Evolutionary conservation across 2,113 vertebrate genomes (phyloP), one percentile per base, ranked within the genome.

Genomic region (Peromyscus maniculatus): DNA sequence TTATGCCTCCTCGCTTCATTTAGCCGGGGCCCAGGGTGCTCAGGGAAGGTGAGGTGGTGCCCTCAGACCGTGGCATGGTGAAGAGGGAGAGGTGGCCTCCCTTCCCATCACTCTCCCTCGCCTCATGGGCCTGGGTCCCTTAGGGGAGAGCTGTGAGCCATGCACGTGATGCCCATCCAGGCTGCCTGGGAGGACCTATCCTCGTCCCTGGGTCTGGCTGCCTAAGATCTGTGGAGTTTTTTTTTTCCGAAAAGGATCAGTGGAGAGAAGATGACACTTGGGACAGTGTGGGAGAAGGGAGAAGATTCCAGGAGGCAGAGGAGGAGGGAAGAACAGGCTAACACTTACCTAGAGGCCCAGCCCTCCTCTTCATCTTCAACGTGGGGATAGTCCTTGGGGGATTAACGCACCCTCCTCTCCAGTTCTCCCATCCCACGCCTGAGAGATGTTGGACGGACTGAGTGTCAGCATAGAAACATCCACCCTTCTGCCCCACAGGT

Each of bases 121-220:
- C 43, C 2, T n/a, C 1, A 0, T 0, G 8, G 77, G 71, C 55
- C 78, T 87, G 69, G 33, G 66, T 46, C 24, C 43, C 28, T 33
- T 2, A 28, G 49, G 46, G 2, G 31, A 93, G 57, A 89, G 83
- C 71, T 52, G 4, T 43, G 31, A 55, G 43, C 67, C 0, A 0
- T 11, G 71, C 17, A 66, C 78, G 19, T 24, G 1, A 15, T 59
- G n/a, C 39, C 33, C 46, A 26, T 46, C 28, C 46, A 31, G n/a
- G 83, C 7, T 0, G 0, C 75, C 74, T 1, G 0, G 43, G 67
- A 46, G 7, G 52, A 17, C 0, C 1, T 16, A 21, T 74, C n/a
- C 7, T 9, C 46, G 69, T 19, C 22, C 3, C 13, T 26, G 17
- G 31, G 52, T 57, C 71, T 3, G 0, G 55, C 62, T 19, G 6